Evolutionary conservation across 2,797 vertebrate species (phyloP), one percentile per base, ranked within the genome.

Genomic region (Poecile montanus): DNA sequence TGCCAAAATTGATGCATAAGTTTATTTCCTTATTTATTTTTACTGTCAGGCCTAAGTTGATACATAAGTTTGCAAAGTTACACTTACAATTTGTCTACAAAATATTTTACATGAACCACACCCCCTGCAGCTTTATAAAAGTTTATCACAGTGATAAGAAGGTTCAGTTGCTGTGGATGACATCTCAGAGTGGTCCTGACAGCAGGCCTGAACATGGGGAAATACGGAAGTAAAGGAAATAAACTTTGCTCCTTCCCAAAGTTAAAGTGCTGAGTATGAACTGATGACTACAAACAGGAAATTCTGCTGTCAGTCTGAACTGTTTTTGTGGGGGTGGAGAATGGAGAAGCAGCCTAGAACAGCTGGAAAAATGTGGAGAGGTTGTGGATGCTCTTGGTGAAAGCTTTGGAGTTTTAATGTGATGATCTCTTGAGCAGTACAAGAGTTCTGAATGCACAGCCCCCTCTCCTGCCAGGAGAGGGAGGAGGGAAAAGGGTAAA

Each of bases 41-140:
- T 22, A 48, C 12, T 40, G 4, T 11, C 23, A 80, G 44, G 44
- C 29, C 6, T 34, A 70, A 81, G 36, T 27, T 12, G 36, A 51
- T 18, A 51, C 27, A 3, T 16, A n/a, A 53, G 13, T 68, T 34
- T 40, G 16, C 61, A 40, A 79, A 88, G 57, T 44, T 47, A 70
- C 53, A 26, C 32, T 74, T 65, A 18, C 4, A 75, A 4, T 68
- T 72, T 67, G 67, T 72, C n/a, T 92, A 68, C n/a, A 40, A 79
- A 63, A 20, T 91, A 88, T 85, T 94, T 93, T 96, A 94, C 80
- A 82, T 32, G 34, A 91, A 53, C n/a, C 56, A 84, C 26, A 78
- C 1, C 26, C 50, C 47, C 71, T 63, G 54, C 16, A 89, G 36
- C 13, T 79, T 53, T 51, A 44, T 3, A 16, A 10, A 44, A 22